These are phyloP conservation scores for Haemorhous mexicanus DNA, from an alignment of 2,113 vertebrate species.

Conservation along the genomic window DNA sequence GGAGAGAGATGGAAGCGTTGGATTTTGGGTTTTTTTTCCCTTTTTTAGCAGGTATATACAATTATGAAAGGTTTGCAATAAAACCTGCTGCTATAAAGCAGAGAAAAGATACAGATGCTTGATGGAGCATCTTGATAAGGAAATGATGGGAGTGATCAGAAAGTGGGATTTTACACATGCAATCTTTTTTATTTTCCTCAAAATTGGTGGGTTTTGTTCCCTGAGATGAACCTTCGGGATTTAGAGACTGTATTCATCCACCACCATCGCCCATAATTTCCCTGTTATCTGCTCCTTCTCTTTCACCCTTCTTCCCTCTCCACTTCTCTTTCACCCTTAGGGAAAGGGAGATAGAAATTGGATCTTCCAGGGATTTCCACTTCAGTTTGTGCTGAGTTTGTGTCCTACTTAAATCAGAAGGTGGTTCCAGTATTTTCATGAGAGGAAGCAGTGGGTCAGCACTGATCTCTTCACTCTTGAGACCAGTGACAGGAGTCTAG, in stretches of 20 bases:
- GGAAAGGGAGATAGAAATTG: background rate
- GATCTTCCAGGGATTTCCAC: background rate
- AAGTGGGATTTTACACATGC: background rate
- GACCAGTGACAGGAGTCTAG: too few species aligned
- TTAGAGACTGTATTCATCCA: background rate
- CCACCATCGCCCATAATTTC: background rate
- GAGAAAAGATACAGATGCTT: background rate
- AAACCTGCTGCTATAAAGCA: background rate
- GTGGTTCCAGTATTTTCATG: background rate
- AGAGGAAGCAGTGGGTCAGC: background rate
- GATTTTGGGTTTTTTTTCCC: rapidly evolving
- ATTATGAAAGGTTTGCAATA: background rate
- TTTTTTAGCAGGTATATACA: background rate
- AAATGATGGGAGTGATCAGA: background rate
- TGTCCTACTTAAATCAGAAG: background rate
- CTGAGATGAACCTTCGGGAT: background rate
- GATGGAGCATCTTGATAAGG: rapidly evolving
- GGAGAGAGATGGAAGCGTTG: background rate
- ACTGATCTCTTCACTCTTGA: background rate
- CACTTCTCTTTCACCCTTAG: background rate
- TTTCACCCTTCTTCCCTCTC: background rate
- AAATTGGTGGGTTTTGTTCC: background rate
- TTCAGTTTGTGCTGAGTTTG: background rate
- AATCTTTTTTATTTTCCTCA: background rate
- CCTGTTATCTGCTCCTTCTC: background rate